Evolutionary conservation across 2,888 invertebrate species (phyloP).

Genomic region (Rosalia funebris): DNA sequence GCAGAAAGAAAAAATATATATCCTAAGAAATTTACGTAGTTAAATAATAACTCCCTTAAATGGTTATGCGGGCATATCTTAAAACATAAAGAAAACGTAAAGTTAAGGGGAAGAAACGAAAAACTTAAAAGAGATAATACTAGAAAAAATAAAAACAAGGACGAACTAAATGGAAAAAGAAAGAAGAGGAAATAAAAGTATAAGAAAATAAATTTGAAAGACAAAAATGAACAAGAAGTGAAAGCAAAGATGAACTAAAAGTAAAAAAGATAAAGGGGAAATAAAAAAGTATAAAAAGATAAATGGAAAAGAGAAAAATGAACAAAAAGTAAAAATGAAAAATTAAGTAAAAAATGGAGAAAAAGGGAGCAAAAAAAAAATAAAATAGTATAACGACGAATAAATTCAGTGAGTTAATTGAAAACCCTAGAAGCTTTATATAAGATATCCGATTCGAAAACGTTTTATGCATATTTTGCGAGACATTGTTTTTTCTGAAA

Average conservation of each 20-base stretch:
- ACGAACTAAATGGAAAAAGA: background rate
- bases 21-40: no score
- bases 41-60: no score
- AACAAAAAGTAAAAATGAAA: background rate
- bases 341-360: background rate
- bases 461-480: no score
- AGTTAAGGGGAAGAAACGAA: no score
- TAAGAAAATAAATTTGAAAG: background rate
- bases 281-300: background rate
- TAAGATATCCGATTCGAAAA: no score
- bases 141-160: background rate
- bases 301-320: background rate
- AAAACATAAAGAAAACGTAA: no score
- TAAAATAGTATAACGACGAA: slow-evolving; percentile 11
- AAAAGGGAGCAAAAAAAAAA: background rate
- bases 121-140: background rate
- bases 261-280: background rate
- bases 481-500: no score
- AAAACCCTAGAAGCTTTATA: no score
- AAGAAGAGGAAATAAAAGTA: background rate
- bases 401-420: no score
- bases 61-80: no score
- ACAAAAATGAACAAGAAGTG: background rate
- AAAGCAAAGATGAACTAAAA: background rate
- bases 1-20: no score